A percentile compares a stretch with the other conserved stretches of the same genome.
Conservation (phyloP, 2,797 vertebrate species). For the Acanthopagrus latus region DNA sequence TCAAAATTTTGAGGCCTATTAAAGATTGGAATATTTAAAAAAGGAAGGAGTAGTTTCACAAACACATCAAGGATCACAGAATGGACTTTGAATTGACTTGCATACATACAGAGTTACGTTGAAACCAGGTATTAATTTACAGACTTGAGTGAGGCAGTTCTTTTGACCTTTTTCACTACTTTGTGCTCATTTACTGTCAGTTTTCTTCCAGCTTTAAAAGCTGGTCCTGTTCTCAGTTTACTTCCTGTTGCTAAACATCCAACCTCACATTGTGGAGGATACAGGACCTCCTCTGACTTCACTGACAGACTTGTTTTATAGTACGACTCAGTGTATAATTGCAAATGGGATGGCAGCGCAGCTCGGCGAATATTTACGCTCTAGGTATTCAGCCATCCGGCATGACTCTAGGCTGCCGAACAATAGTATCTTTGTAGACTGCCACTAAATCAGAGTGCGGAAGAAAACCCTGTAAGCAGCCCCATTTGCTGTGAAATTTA, state of each 20-base stretch:
- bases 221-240: background rate
- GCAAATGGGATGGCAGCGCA: slow-evolving; percentile 33
- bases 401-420: slow-evolving; percentile 57
- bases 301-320: slow-evolving; percentile 35
- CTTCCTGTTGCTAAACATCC: background rate
- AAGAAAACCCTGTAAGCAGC: slow-evolving; percentile 26
- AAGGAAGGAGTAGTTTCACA: too few relatives aligned
- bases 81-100: too few relatives aligned
- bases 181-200: background rate
- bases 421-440: slow-evolving; percentile 75
- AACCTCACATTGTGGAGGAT: slow-evolving; percentile 11
- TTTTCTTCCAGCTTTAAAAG: background rate
- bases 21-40: too few relatives aligned
- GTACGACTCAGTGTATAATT: slow-evolving; percentile 12
- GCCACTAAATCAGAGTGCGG: slow-evolving; percentile 51
- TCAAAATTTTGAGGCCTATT: too few relatives aligned
- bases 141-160: background rate
- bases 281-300: slow-evolving; percentile 21
- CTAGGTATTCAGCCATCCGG: slow-evolving; percentile 59
- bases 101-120: too few relatives aligned
- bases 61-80: too few relatives aligned
- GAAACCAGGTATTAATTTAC: too few relatives aligned
- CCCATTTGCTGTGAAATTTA: slow-evolving; percentile 45
- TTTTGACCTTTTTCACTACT: background rate
- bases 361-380: slow-evolving; percentile 51